phyloP scores from a whole-genome alignment of 2,888 invertebrate genomes.

The Harpagoxenus sublaevis region DNA sequence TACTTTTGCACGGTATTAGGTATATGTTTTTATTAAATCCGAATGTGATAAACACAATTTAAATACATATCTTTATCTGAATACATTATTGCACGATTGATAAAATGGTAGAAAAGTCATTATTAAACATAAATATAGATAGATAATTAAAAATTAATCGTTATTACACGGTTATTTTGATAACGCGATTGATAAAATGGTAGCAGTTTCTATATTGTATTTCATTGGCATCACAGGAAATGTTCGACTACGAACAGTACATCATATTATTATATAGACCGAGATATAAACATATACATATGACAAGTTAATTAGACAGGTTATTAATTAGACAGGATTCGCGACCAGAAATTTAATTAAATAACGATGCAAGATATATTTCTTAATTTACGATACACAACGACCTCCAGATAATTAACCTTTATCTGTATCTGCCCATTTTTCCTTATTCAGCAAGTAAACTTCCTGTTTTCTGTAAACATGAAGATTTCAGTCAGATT shows the following conservation, averaged over 20 bases:
- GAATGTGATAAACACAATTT: neutral
- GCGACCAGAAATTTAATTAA: slow-evolving; percentile 15
- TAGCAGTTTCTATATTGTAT: neutral
- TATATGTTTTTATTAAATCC: neutral
- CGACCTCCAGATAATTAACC: neutral
- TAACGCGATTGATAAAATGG: neutral
- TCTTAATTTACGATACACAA: neutral
- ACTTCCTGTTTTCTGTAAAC: neutral
- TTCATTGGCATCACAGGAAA: neutral
- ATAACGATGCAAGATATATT: neutral
- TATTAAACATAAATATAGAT: neutral
- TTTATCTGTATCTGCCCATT: neutral
- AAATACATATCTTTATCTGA: neutral
- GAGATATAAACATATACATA: neutral
- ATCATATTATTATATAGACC: neutral
- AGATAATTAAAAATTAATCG: neutral
- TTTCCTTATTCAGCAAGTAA: neutral
- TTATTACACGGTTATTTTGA: neutral
- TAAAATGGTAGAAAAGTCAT: too few species aligned
- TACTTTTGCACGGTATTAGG: neutral
- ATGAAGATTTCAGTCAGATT: neutral
- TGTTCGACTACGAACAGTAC: neutral
- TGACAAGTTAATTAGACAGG: neutral
- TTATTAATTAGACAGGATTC: neutral
- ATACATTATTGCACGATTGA: neutral